Evolutionary conservation across 2,888 invertebrate genomes (phyloP), one percentile per base, ranked within the genome.

Genomic region (Drosophila siamana): DNA sequence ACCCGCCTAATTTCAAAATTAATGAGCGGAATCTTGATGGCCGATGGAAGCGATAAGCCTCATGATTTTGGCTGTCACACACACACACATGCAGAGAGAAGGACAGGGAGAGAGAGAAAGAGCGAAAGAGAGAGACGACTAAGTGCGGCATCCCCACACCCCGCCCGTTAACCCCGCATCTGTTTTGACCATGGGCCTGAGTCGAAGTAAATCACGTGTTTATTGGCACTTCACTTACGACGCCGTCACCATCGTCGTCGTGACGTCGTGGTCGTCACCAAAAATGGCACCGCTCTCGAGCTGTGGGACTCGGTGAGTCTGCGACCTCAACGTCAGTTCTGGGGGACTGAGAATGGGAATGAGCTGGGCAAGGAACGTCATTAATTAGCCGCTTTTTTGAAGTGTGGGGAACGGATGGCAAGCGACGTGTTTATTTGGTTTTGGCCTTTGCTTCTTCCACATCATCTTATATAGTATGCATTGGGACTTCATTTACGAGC

Each of bases 1-100:
- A 89, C 87, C 86, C 86, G 89, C 90, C 90, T 91, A 90, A 91
- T 91, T 91, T 90, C 89, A 85, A 91, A 90, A 90, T 90, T 91
- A 90, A 90, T 91, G 90, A 90, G 82, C 88, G 90, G 90, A 86
- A 91, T 90, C 90, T 90, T 90, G 89, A 91, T 90, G 89, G 89
- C 89, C 89, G 91, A 91, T 91, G 82, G 79, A 79, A 74, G 72
- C 80, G 91, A 90, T 91, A 91, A 89, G 83, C 72, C 70, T 78
- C 80, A 88, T 86, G 84, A 88, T 81, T 88, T 86, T 76, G 84
- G 51, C 81, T 84, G 84, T 77, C 85, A 69, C 82, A 75, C 61
- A 82, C 68, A 85, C 60, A 65, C 50, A 28, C n/a, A n/a, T n/a
- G n/a, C n/a, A 46, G 28, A 28, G 15, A 19, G 26, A 62, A 15